phyloP scores from a whole-genome alignment of 2,888 invertebrate genomes.

The Sarcophaga carnaria region DNA sequence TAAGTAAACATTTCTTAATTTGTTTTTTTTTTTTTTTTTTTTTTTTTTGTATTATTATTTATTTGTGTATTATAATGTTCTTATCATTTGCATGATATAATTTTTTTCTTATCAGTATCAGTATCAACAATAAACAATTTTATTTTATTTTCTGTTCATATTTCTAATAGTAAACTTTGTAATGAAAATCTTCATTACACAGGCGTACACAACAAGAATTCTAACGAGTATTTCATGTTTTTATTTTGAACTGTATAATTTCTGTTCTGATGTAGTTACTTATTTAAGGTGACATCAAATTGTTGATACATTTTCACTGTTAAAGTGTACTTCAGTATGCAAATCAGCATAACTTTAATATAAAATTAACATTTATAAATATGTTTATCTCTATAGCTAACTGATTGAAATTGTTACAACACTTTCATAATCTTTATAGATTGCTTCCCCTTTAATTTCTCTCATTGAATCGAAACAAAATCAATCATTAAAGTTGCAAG shows the following conservation, averaged over 20 bases:
- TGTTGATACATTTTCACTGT: background rate
- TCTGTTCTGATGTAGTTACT: background rate
- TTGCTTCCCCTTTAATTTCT: no score
- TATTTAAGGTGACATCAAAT: background rate
- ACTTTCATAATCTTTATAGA: no score
- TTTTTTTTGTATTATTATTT: background rate
- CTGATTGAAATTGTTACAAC: no score
- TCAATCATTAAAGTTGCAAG: no score
- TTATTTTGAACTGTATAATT: background rate
- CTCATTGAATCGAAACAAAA: no score
- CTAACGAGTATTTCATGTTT: constrained; percentile 2
- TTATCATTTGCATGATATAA: constrained; percentile 61
- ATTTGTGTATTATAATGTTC: background rate
- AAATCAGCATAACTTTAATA: no score
- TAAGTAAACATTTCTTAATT: constrained; percentile 17
- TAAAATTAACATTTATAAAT: no score
- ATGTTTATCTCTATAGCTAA: no score
- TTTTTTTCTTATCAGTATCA: constrained; percentile 53
- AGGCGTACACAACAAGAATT: background rate
- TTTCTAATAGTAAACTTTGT: constrained; percentile 9
- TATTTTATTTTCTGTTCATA: constrained; percentile 23
- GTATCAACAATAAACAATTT: constrained; percentile 38
- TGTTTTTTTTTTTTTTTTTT: constrained; percentile 14
- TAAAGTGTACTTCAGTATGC: no score
- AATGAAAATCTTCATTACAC: constrained; percentile 8